These are phyloP conservation scores for Hylaea fasciaria DNA, from an alignment of 2,888 invertebrate species.

Conservation along the genomic window DNA sequence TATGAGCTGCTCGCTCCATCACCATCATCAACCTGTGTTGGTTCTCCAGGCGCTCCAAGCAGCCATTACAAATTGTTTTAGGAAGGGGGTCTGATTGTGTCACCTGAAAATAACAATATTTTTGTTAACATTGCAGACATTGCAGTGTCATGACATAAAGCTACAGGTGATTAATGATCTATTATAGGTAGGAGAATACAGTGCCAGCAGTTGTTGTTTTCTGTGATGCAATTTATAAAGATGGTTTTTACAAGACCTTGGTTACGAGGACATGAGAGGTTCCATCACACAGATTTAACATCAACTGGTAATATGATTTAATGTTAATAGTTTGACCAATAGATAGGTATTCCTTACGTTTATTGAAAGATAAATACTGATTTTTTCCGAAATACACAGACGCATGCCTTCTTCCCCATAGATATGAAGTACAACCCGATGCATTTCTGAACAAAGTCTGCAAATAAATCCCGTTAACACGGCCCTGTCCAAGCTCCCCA, in stretches of 20 bases:
- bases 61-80: constrained; percentile 87
- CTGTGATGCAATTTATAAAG: background rate
- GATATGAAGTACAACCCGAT: constrained; percentile 92
- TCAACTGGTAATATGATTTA: background rate
- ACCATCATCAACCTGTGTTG: constrained; percentile 82
- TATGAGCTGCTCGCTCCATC: constrained; percentile 75
- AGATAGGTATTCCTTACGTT: constrained; percentile 89
- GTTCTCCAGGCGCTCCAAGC: constrained; percentile 84
- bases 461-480: constrained; percentile 93
- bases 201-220: background rate
- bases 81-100: constrained; percentile 87
- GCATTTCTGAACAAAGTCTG: constrained; percentile 94
- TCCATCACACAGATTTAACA: background rate
- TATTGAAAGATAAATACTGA: constrained; percentile 91
- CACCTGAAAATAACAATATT: constrained; percentile 72
- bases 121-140: background rate
- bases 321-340: background rate
- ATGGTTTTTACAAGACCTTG: constrained; percentile 4
- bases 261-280: constrained; percentile 10
- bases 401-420: constrained; percentile 92
- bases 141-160: background rate
- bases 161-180: background rate
- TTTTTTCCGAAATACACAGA: constrained; percentile 90
- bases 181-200: background rate
- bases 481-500: constrained; percentile 93